Evolutionary conservation across 2,888 invertebrate species (phyloP), one percentile per base, ranked within the genome.

Genomic region (Sesia apiformis): DNA sequence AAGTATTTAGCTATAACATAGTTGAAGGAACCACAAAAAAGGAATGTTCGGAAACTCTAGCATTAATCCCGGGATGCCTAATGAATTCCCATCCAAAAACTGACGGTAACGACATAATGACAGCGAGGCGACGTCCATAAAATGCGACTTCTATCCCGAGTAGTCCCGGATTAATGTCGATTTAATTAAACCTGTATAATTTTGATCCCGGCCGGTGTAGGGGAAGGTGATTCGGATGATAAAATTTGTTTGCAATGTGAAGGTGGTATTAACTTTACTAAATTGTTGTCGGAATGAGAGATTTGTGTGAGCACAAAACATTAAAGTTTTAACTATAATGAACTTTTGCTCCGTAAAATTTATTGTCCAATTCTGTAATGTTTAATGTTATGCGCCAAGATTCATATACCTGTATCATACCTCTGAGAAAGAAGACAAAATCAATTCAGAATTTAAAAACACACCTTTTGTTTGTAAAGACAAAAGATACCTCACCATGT

Each of bases 141-240:
- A 80, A 78, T 65, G 75, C 74, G 72, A 75, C 76, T 74, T 71
- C 74, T 76, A 78, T 74, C 74, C 78, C 77, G 68, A 77, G 79
- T 75, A 78, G 76, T 77, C 74, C 73, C 63, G 81, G 81, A 86
- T 84, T 88, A 85, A 88, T 86, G 84, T 85, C 81, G 78, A 84
- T 86, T 86, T 87, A 86, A 88, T 89, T 88, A 87, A 87, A 86
- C 81, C 81, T 80, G 80, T 84, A 86, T 84, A 85, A 87, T 85
- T 87, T 85, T 79, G 78, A 76, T 72, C 69, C 65, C 67, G 61
- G 55, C 59, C 66, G 60, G 62, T 63, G 64, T 69, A 63, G 63
- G 70, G 70, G 64, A 69, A 66, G 62, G 53, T 59, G 62, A 8
- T 8, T 8, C 23, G 23, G 46, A 46, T 46, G 23, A 23, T 23